Conservation (phyloP, 92 coral and sea anemone species). For the Micromussa lordhowensis region DNA sequence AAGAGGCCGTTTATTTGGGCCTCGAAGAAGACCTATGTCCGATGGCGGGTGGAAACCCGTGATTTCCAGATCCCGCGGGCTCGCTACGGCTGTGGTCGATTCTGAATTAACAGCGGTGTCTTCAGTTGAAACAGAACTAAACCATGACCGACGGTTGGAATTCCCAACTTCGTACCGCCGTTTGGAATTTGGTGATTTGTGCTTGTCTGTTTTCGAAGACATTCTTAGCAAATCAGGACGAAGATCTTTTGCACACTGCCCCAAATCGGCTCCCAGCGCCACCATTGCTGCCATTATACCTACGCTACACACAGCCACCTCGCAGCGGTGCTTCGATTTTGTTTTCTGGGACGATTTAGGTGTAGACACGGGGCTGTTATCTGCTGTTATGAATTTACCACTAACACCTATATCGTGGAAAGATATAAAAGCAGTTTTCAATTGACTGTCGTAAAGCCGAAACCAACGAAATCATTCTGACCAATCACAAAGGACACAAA, state of each 20-base stretch:
- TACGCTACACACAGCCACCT: slow-evolving; percentile 64
- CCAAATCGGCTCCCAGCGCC: slow-evolving; percentile 63
- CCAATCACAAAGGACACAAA: too few relatives aligned
- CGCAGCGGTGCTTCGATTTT: slow-evolving; percentile 60
- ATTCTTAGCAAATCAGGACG: slow-evolving; percentile 58
- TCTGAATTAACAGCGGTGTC: slow-evolving; percentile 43
- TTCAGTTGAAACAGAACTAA: slow-evolving; percentile 75
- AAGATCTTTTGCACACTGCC: slow-evolving; percentile 60
- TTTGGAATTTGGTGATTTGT: slow-evolving; percentile 75
- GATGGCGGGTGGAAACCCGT: slow-evolving; percentile 33
- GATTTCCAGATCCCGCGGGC: slow-evolving; percentile 60
- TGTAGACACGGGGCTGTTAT: slow-evolving; percentile 68
- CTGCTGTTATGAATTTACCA: slow-evolving; percentile 67
- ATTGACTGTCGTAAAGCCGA: too few relatives aligned
- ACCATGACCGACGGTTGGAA: slow-evolving; percentile 75
- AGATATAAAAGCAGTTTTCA: neutral
- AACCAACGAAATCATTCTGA: too few relatives aligned
- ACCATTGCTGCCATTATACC: slow-evolving; percentile 65
- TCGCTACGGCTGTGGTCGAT: slow-evolving; percentile 40
- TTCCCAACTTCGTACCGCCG: slow-evolving; percentile 79
- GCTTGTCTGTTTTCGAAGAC: slow-evolving; percentile 65
- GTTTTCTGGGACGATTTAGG: slow-evolving; percentile 49
- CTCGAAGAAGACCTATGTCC: slow-evolving; percentile 47
- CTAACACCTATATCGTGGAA: slow-evolving; percentile 14
- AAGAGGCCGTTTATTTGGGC: slow-evolving; percentile 76